Evolutionary conservation across 2,797 vertebrate species (phyloP).

Genomic region (Rhabdomys pumilio): DNA sequence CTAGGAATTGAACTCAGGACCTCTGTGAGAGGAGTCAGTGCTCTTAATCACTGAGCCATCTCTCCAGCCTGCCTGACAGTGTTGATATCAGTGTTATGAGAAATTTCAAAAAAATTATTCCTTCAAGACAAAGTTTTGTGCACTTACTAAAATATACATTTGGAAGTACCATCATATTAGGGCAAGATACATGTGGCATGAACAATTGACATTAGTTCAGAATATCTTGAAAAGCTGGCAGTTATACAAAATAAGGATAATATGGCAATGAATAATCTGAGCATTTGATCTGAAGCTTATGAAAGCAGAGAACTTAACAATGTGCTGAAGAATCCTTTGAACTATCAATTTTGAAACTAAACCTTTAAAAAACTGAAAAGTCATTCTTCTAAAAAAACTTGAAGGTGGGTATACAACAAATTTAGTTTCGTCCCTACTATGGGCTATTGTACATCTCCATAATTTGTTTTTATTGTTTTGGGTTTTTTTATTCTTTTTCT

Average conservation of each 20-base stretch:
- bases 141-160: background rate
- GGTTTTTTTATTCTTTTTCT: too few relatives aligned
- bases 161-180: background rate
- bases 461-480: background rate
- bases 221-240: background rate
- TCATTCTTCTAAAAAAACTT: background rate
- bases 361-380: background rate
- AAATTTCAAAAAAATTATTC: background rate
- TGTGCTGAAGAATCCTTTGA: background rate
- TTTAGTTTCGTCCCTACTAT: background rate
- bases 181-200: background rate
- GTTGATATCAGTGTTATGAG: background rate
- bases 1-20: too few relatives aligned
- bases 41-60: too few relatives aligned
- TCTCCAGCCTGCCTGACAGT: too few relatives aligned
- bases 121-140: background rate
- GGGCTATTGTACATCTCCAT: accelerated
- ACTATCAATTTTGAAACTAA: background rate
- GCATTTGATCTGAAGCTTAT: too few relatives aligned
- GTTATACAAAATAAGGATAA: background rate
- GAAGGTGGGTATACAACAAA: background rate
- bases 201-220: background rate
- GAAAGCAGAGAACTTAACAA: background rate
- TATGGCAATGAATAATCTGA: background rate
- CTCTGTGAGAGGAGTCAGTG: too few relatives aligned